These are phyloP conservation scores for Aphidius colemani DNA, from an alignment of 2,888 invertebrate species.

Conservation along the genomic window DNA sequence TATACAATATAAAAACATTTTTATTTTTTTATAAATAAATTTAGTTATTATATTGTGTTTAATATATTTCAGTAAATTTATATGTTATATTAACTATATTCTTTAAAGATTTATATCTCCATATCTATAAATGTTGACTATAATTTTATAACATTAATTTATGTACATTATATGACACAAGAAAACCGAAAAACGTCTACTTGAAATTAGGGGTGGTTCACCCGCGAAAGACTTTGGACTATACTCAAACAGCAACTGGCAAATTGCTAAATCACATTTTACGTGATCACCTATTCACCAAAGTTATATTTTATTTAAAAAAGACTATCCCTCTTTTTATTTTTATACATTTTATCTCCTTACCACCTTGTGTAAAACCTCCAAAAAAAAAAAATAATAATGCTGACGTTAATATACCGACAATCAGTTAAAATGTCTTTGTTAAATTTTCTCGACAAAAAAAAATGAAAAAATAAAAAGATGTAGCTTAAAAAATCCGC, in stretches of 20 bases:
- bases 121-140: no score
- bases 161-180: constrained; percentile 28
- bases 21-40: no score
- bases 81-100: no score
- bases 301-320: constrained; percentile 45
- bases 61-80: no score
- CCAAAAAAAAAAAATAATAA: not conserved
- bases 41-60: no score
- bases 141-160: not conserved
- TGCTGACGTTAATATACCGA: not conserved
- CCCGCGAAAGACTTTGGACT: constrained; percentile 57
- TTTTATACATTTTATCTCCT: not conserved
- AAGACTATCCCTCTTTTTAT: constrained; percentile 1
- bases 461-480: no score
- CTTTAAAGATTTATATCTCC: no score
- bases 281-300: constrained; percentile 60
- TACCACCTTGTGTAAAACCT: not conserved
- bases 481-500: no score
- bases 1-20: no score
- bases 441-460: no score
- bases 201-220: constrained; percentile 60
- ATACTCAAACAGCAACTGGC: constrained; percentile 58
- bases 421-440: no score
- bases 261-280: constrained; percentile 60
- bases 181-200: constrained; percentile 39